These are phyloP conservation scores for Heliconius aoede DNA, from an alignment of 2,888 invertebrate species.

Conservation along the genomic window DNA sequence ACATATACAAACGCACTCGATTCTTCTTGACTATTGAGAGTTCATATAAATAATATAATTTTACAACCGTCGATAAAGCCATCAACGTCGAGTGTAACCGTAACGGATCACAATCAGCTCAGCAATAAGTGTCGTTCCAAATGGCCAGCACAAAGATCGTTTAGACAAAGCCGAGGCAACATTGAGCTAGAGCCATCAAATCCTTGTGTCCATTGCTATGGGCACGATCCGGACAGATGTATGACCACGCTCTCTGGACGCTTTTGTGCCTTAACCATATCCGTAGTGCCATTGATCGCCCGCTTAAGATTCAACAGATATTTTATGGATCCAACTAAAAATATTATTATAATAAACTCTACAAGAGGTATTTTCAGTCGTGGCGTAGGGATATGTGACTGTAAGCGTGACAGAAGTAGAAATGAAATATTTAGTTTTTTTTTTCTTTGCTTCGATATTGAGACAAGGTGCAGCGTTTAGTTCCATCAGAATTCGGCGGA, in stretches of 20 bases:
- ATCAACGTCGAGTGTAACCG: constrained; percentile 36
- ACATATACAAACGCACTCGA: not conserved
- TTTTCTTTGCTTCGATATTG: no score
- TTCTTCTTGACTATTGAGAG: constrained; percentile 27
- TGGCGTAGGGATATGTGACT: no score
- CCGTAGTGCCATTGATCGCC: constrained; percentile 66
- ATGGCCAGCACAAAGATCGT: constrained; percentile 59
- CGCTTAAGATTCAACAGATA: constrained; percentile 46
- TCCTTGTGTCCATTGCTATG: constrained; percentile 72
- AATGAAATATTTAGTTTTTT: no score
- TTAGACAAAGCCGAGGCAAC: constrained; percentile 68
- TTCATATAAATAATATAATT: constrained; percentile 1
- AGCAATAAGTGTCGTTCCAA: constrained; percentile 41
- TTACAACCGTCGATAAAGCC: constrained; percentile 31
- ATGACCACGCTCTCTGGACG: constrained; percentile 54
- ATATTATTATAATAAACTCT: not conserved
- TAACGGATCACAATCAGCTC: constrained; percentile 42
- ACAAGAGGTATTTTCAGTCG: not conserved
- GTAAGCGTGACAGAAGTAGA: no score
- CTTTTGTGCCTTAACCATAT: constrained; percentile 53
- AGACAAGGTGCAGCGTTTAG: no score
- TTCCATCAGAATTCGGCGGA: no score
- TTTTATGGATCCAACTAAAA: constrained; percentile 2
- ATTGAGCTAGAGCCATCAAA: constrained; percentile 74
- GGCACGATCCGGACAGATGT: constrained; percentile 78